phyloP scores from a whole-genome alignment of 92 coral and sea anemone species.

The Epizoanthus stellaris region DNA sequence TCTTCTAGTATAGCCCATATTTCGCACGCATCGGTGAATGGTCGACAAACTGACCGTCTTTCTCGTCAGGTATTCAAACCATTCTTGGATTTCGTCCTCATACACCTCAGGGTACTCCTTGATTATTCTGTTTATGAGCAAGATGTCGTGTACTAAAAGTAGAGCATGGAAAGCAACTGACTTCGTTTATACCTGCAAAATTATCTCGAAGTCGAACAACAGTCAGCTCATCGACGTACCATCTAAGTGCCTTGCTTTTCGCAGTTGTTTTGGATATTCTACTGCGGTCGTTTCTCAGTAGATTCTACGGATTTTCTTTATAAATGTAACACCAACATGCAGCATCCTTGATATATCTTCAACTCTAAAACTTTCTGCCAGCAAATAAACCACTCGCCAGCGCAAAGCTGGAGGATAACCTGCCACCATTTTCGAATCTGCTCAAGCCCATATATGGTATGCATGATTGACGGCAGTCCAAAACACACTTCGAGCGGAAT shows the following conservation, averaged over 20 bases:
- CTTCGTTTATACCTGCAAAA: no score
- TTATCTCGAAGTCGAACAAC: no score
- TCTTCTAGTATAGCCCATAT: no score
- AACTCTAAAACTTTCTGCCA: background rate
- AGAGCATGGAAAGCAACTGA: no score
- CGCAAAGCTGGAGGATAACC: conserved; percentile 2
- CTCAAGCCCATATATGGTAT: no score
- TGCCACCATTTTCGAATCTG: background rate
- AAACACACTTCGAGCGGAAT: no score
- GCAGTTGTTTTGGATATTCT: background rate
- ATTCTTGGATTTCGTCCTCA: conserved; percentile 10
- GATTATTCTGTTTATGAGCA: conserved; percentile 3
- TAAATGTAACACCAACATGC: conserved; percentile 3
- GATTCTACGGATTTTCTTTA: background rate
- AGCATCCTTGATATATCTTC: background rate
- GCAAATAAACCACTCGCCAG: conserved; percentile 9
- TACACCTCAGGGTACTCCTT: background rate
- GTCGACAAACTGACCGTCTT: no score
- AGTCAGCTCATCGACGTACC: background rate
- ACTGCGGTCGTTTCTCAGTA: background rate
- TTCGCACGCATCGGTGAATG: no score
- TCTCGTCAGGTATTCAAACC: background rate
- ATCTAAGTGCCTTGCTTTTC: background rate
- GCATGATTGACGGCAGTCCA: no score
- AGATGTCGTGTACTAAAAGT: background rate